Conservation (phyloP, 2,113 vertebrate genomes). For the Chionomys nivalis region DNA sequence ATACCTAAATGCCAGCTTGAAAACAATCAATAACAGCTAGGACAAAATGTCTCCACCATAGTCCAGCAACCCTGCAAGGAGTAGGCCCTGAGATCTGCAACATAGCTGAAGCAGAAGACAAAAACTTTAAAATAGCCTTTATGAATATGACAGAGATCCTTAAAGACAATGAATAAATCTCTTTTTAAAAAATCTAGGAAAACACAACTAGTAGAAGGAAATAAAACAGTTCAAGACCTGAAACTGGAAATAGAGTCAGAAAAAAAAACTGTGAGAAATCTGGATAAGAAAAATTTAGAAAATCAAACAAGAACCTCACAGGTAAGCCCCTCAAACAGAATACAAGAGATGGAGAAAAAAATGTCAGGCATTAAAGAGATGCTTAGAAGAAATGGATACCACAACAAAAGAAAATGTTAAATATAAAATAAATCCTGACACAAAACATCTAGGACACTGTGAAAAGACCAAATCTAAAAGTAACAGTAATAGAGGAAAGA, state of each 20-base stretch:
- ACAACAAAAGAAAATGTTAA: not conserved
- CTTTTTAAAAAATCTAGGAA: not conserved
- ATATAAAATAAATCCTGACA: not conserved
- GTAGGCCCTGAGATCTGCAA: not conserved
- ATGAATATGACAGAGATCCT: not conserved
- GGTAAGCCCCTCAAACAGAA: not conserved
- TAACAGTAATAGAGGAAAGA: not conserved
- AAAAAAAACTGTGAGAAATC: not conserved
- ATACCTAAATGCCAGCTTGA: not conserved
- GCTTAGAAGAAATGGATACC: not conserved
- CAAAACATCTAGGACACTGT: not conserved
- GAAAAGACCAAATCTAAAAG: not conserved
- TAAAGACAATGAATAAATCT: not conserved
- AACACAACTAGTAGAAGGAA: not conserved
- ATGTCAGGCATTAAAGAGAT: not conserved
- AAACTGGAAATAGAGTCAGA: not conserved
- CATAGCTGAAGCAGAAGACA: not conserved
- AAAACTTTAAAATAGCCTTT: not conserved
- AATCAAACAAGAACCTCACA: not conserved
- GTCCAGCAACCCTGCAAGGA: not conserved
- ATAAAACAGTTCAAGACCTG: not conserved
- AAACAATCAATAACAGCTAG: not conserved
- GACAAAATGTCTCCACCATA: not conserved
- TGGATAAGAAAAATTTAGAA: not conserved
- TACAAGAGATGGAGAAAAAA: not conserved